Percentiles rank a stretch among this genome's conserved stretches.
These are phyloP conservation scores for Phthorimaea operculella DNA, from an alignment of 1,140 invertebrate genomes.

Conservation along the genomic window DNA sequence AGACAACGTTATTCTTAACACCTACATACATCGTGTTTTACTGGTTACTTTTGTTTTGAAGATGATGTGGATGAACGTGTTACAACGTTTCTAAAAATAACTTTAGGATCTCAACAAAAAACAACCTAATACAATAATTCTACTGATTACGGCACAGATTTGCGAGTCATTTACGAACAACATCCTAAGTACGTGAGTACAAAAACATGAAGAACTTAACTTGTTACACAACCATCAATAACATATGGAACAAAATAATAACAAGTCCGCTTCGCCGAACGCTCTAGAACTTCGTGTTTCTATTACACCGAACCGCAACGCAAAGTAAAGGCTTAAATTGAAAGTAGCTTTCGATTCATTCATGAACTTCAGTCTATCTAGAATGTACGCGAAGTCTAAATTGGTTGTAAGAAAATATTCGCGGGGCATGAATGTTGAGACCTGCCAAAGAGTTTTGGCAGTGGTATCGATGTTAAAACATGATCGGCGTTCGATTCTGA, in stretches of 20 bases:
- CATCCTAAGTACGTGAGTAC: no score
- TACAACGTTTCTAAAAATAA: no score
- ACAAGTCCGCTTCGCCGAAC: background rate
- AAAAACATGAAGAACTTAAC: background rate
- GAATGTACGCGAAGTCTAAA: background rate
- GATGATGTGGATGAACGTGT: no score
- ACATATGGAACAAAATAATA: background rate
- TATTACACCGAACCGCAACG: background rate
- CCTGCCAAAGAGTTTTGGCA: constrained; percentile 1
- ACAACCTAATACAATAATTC: no score
- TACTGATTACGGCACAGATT: no score
- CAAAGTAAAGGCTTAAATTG: background rate
- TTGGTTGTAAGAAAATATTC: background rate
- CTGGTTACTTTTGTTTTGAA: no score
- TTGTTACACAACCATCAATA: background rate
- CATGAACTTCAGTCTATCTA: background rate
- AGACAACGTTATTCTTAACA: no score
- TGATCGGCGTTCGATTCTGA: background rate
- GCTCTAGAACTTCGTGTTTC: background rate
- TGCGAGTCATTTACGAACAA: no score
- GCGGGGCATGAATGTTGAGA: background rate
- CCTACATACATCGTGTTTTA: no score
- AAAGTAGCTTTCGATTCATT: background rate
- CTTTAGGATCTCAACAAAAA: no score
- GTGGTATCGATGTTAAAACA: background rate